A percentile compares a stretch with the other conserved stretches of the same genome.
These are phyloP conservation scores for Sebastes matsubarae DNA, from an alignment of 2,797 vertebrate species.

Conservation along the genomic window DNA sequence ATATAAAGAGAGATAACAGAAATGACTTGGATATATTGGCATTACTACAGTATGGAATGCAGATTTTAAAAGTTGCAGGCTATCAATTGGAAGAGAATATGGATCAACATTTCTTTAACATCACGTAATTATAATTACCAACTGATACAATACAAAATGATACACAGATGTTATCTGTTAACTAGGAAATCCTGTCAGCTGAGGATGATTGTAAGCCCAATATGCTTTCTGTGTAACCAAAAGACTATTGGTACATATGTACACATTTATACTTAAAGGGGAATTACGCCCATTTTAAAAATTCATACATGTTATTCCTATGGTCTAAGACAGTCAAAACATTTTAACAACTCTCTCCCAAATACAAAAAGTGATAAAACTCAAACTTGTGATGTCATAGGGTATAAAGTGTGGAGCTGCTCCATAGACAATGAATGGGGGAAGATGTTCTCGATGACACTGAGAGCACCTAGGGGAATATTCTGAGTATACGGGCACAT, in stretches of 20 bases:
- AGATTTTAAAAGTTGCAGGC: background rate
- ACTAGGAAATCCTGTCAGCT: background rate
- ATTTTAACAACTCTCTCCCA: too few species aligned
- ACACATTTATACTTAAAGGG: background rate
- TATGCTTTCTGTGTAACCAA: background rate
- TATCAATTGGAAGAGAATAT: background rate
- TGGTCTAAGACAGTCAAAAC: too few species aligned
- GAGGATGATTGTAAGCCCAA: background rate
- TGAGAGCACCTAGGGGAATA: too few species aligned
- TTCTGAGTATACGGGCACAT: too few species aligned
- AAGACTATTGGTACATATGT: background rate
- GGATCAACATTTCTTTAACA: background rate
- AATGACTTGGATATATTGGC: background rate
- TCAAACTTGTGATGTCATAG: too few species aligned
- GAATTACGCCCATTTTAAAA: too few species aligned
- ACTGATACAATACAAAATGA: background rate
- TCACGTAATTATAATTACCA: background rate
- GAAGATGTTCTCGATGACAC: too few species aligned
- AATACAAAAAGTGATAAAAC: too few species aligned
- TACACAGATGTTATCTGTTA: background rate
- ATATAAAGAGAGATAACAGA: background rate
- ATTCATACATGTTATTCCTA: too few species aligned
- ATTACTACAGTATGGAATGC: background rate
- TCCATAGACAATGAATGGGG: too few species aligned
- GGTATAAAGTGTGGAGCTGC: too few species aligned